phyloP scores from a whole-genome alignment of 2,888 invertebrate genomes.

The Ptycholaimellus sp. region DNA sequence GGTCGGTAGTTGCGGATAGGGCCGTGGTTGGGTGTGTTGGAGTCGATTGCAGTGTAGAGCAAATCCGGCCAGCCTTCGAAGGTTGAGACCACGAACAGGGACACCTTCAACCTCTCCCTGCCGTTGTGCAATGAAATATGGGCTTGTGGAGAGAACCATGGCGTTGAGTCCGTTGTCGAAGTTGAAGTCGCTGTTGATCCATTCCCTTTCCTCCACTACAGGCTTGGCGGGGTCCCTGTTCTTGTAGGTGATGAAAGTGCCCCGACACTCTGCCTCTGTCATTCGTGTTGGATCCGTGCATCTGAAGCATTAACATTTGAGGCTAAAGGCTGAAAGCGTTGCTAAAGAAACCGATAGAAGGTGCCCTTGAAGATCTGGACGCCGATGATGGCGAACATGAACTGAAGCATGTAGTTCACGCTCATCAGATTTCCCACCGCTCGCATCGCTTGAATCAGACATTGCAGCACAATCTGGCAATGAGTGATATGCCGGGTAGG shows the following conservation, averaged over 20 bases:
- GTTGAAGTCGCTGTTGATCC: constrained; percentile 66
- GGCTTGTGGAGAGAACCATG: too few relatives aligned
- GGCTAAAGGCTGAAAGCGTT: too few relatives aligned
- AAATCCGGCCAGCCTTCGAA: constrained; percentile 97
- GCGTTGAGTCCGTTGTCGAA: constrained; percentile 90
- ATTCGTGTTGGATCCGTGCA: constrained; percentile 6
- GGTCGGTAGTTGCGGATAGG: constrained; percentile 63
- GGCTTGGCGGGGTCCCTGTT: constrained; percentile 55
- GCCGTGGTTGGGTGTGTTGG: constrained; percentile 68
- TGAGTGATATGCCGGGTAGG: too few relatives aligned
- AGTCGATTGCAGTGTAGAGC: constrained; percentile 66
- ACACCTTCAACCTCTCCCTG: too few relatives aligned
- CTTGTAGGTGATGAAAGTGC: constrained; percentile 62
- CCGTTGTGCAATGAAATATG: too few relatives aligned
- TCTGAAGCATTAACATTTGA: constrained; percentile 39
- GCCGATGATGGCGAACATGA: constrained; percentile 54
- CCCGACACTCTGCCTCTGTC: constrained; percentile 35
- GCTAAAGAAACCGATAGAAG: too few relatives aligned
- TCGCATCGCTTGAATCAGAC: constrained; percentile 96
- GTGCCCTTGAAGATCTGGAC: constrained; percentile 97
- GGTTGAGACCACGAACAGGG: constrained; percentile 85
- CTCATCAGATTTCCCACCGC: constrained; percentile 98
- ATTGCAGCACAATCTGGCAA: constrained; percentile 82
- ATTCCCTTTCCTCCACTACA: constrained; percentile 44
- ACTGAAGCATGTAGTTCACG: constrained; percentile 92